Percentiles rank a stretch among this genome's conserved stretches.
Conservation (phyloP, 1,140 invertebrate species). For the Drosophila littoralis region DNA sequence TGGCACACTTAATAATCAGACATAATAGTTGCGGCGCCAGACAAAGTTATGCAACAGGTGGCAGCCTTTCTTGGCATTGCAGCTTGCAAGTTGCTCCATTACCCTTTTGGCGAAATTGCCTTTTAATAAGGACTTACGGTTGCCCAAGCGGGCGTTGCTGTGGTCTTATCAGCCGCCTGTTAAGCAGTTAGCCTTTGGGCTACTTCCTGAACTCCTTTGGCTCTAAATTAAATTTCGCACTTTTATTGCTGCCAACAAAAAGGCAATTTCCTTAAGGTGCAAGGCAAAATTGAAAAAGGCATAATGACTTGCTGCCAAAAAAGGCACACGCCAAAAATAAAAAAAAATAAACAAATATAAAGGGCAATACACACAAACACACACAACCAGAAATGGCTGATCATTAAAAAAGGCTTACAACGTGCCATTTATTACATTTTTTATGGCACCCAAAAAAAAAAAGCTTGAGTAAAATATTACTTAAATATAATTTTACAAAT, state of each 20-base stretch:
- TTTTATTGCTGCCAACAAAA: slow-evolving; percentile 72
- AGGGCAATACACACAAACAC: slow-evolving; percentile 4
- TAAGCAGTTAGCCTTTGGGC: slow-evolving; percentile 45
- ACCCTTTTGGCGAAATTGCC: slow-evolving; percentile 37
- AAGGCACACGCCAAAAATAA: slow-evolving; percentile 5
- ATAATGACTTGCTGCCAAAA: slow-evolving; percentile 67
- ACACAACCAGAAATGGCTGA: slow-evolving; percentile 50
- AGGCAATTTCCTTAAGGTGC: slow-evolving; percentile 75
- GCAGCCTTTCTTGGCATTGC: slow-evolving; percentile 36
- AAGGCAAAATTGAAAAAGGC: slow-evolving; percentile 74
- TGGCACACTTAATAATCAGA: slow-evolving; percentile 75
- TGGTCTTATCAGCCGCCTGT: slow-evolving; percentile 18
- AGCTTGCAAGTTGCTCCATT: slow-evolving; percentile 25
- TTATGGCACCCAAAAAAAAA: slow-evolving; percentile 43
- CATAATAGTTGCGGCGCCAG: slow-evolving; percentile 68
- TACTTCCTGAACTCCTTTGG: slow-evolving; percentile 39
- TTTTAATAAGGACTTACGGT: slow-evolving; percentile 73
- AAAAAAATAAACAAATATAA: slow-evolving; percentile 22
- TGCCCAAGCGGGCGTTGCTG: slow-evolving; percentile 14
- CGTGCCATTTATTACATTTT: slow-evolving; percentile 70
- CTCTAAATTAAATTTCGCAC: slow-evolving; percentile 72
- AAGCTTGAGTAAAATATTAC: slow-evolving; percentile 18
- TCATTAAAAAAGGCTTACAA: slow-evolving; percentile 79
- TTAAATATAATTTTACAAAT: slow-evolving; percentile 22
- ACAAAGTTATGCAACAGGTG: slow-evolving; percentile 71